Evolutionary conservation across 1,140 invertebrate species (phyloP).

Genomic region (Drosophila ananassae): DNA sequence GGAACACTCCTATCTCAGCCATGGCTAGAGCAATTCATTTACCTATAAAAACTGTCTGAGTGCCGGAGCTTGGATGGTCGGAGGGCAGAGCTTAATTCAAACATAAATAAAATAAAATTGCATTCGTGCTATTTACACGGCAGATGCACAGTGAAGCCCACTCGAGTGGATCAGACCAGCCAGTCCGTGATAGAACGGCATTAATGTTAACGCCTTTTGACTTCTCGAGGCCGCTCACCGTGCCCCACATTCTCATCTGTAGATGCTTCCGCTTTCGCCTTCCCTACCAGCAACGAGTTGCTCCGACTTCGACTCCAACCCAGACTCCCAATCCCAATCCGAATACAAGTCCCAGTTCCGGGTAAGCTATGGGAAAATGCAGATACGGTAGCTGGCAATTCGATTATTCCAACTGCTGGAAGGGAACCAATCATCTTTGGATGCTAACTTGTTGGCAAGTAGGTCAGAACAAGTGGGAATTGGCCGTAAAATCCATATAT

Average conservation of each 20-base stretch:
- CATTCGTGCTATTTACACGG: conserved; percentile 49
- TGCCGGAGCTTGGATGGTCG: conserved; percentile 29
- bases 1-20: conserved; percentile 8
- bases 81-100: conserved; percentile 54
- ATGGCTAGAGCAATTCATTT: conserved; percentile 31
- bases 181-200: conserved; percentile 18
- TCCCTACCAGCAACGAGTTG: not conserved
- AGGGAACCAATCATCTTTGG: conserved; percentile 58
- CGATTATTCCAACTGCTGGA: conserved; percentile 66
- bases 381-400: conserved; percentile 47
- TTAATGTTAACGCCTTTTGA: conserved; percentile 65
- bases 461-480: conserved; percentile 26
- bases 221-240: conserved; percentile 50
- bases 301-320: conserved; percentile 7
- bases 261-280: conserved; percentile 10
- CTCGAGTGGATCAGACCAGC: conserved; percentile 6
- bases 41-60: conserved; percentile 38
- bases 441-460: conserved; percentile 36
- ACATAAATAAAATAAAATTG: conserved; percentile 56
- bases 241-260: conserved; percentile 43
- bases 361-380: conserved; percentile 17
- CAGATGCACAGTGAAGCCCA: conserved; percentile 22
- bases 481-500: conserved; percentile 15
- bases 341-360: conserved; percentile 6
- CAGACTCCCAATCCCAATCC: conserved; percentile 1